phyloP scores from a whole-genome alignment of 35 echinoderm and acorn worm species.

The Heliocidaris tuberculata region DNA sequence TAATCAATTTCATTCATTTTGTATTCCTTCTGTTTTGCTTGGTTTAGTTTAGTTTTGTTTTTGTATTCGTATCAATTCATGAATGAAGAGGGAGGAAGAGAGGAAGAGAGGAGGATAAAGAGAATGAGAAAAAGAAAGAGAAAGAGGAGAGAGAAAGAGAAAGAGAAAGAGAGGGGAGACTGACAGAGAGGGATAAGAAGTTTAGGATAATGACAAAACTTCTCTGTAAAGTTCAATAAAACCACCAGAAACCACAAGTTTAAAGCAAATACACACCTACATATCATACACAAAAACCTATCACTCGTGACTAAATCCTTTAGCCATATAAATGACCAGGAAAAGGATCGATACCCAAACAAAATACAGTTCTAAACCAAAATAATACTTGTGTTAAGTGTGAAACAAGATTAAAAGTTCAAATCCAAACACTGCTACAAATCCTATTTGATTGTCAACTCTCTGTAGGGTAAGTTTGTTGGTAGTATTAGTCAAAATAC shows the following conservation, averaged over 20 bases:
- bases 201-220: not conserved
- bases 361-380: not conserved
- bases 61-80: not conserved
- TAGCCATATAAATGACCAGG: not conserved
- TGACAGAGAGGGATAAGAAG: not conserved
- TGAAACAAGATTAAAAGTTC: not conserved
- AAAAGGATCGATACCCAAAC: not conserved
- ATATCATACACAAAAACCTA: not conserved
- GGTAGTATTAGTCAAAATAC: not conserved
- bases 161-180: not conserved
- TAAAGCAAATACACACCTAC: not conserved
- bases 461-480: not conserved
- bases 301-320: not conserved
- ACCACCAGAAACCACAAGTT: not conserved
- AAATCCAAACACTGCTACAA: not conserved
- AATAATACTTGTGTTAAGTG: not conserved
- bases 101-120: not conserved
- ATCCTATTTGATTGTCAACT: not conserved
- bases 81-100: not conserved
- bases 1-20: not conserved
- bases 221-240: not conserved
- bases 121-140: not conserved
- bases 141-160: not conserved
- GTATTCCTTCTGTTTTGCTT: not conserved
- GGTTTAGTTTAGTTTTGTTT: too few relatives aligned